Base-by-base conservation (phyloP, 2,113 vertebrate genomes). In the Arvicanthis niloticus region DNA sequence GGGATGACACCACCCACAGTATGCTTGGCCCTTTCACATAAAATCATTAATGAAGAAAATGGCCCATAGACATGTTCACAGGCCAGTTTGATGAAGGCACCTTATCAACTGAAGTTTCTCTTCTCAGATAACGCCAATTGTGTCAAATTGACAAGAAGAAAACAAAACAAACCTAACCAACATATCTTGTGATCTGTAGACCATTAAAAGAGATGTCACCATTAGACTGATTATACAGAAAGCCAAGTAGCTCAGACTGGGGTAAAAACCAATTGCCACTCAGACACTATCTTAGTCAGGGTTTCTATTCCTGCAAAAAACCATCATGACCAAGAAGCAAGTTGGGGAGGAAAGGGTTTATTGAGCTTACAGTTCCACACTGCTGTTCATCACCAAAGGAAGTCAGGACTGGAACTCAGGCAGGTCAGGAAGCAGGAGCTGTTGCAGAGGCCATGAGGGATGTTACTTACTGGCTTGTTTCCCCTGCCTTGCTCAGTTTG, bases 151-250 rank as follows among this genome's bases (percentile, higher is more conserved):
- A 84, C 80, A 84, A 65, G 80, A 85, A 45, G 19, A 73, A 40
- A 40, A 42, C 17, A 17, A 42, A n/a, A 42, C 19, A 34, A 56
- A 24, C n/a, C 53, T 17, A 29, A 29, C 11, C 56, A 84, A n/a
- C 13, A 42, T 16, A 12, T n/a, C 68, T 29, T 2, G 5, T 11
- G 48, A 51, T 45, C 34, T 6, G 0, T 7, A 40, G 56, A 7
- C 51, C 91, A 19, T 3, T 5, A 22, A 75, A 37, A n/a, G 48
- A 76, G n/a, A n/a, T 0, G 5, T 31, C 11, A 89, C 72, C 34
- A 60, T 45, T 21, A 60, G 34, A 37, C 67, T 34, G 13, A 37
- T 31, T 88, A n/a, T 4, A 73, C 21, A 95, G 53, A 96, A 6
- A 67, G 19, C 48, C 37, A 40, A 34, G 77, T 42, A 73, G n/a